Percentiles rank a stretch among this genome's conserved stretches.
These are phyloP conservation scores for Hipposideros armiger DNA, from an alignment of 2,113 vertebrate species.

Conservation along the genomic window DNA sequence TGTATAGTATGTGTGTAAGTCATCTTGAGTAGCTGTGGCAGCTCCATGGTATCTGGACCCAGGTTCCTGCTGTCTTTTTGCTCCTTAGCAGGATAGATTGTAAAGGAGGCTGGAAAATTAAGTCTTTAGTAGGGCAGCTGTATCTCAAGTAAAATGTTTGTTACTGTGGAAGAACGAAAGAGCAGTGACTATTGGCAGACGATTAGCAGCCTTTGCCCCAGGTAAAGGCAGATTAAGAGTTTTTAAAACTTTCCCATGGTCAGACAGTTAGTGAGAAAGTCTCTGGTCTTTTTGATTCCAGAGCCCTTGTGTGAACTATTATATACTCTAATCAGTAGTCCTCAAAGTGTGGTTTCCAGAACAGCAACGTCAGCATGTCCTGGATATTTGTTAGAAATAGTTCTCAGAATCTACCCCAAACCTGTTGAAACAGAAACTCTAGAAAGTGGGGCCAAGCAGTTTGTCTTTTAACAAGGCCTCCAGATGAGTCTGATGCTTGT, in stretches of 20 bases:
- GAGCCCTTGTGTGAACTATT: not conserved
- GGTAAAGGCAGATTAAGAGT: not conserved
- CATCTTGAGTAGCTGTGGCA: not conserved
- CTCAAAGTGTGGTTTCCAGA: not conserved
- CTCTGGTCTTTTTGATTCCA: not conserved
- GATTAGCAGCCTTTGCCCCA: not conserved
- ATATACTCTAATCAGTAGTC: not conserved
- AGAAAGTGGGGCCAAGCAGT: not conserved
- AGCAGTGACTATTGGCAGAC: not conserved
- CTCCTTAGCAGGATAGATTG: not conserved
- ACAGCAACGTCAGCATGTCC: not conserved
- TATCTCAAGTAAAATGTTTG: not conserved
- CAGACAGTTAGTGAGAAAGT: not conserved
- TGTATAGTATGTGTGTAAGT: not conserved
- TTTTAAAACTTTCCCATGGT: not conserved
- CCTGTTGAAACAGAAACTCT: conserved; percentile 1
- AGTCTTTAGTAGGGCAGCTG: not conserved
- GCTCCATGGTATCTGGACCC: not conserved
- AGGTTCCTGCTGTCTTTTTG: not conserved
- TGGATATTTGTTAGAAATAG: not conserved
- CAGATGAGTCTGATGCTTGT: not conserved
- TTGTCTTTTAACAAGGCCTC: conserved; percentile 36
- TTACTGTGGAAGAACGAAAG: not conserved
- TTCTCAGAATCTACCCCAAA: not conserved
- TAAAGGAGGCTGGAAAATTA: not conserved